A percentile compares a stretch with the other conserved stretches of the same genome.
phyloP scores from a whole-genome alignment of 2,113 vertebrate genomes.

The western clawed frog (Xenopus tropicalis) region DNA sequence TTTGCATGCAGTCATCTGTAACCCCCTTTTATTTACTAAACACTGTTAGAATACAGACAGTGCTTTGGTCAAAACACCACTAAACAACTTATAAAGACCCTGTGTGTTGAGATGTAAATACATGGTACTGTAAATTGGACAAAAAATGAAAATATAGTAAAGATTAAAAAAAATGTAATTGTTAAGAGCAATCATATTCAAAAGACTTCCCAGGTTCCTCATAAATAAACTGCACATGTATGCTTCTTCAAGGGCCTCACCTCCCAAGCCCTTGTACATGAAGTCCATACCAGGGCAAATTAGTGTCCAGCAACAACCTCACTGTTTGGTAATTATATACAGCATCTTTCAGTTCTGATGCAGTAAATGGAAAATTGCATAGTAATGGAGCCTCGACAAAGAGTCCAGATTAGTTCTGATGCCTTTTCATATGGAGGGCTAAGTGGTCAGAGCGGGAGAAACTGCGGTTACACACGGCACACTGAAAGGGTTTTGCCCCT shows the following conservation, averaged over 20 bases:
- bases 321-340: constrained; percentile 2
- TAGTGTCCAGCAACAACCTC: not conserved
- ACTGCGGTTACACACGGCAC: constrained; percentile 85
- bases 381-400: constrained; percentile 42
- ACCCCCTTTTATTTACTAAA: constrained; percentile 62
- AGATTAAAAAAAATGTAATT: constrained; percentile 56
- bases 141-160: constrained; percentile 53
- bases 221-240: constrained; percentile 70
- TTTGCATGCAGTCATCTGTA: constrained; percentile 53
- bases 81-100: constrained; percentile 49
- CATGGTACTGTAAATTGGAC: constrained; percentile 55
- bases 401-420: constrained; percentile 76
- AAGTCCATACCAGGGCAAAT: constrained; percentile 3
- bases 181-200: constrained; percentile 55
- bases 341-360: constrained; percentile 32
- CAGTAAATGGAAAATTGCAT: constrained; percentile 52
- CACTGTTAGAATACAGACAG: constrained; percentile 59
- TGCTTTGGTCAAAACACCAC: constrained; percentile 65
- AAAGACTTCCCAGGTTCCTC: constrained; percentile 68
- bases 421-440: constrained; percentile 96
- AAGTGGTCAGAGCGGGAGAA: constrained; percentile 97
- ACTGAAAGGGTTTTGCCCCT: constrained; percentile 95
- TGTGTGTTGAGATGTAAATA: constrained; percentile 56
- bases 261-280: constrained; percentile 44
- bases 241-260: constrained; percentile 57